A percentile compares a stretch with the other conserved stretches of the same genome.
These are phyloP conservation scores for Cactoblastis cactorum DNA, from an alignment of 2,888 invertebrate species.

Conservation along the genomic window DNA sequence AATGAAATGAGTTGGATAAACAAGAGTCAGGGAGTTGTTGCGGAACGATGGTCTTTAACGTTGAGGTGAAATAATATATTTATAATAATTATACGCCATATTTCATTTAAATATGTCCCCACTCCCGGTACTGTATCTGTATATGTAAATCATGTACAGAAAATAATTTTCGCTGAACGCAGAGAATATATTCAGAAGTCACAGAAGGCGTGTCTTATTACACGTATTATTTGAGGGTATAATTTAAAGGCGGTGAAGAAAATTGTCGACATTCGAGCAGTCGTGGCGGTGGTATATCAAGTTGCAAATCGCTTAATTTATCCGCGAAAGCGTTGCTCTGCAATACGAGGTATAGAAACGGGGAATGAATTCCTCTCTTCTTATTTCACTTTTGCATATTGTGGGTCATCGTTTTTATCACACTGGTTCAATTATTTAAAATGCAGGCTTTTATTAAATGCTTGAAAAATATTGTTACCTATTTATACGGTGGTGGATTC, in stretches of 20 bases:
- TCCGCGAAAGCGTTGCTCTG: conserved; percentile 1
- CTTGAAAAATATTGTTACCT: not conserved
- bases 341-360: conserved; percentile 3
- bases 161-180: not conserved
- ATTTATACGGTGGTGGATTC: too few relatives aligned
- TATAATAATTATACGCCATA: too few relatives aligned
- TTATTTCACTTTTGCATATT: not conserved
- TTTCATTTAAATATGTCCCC: too few relatives aligned
- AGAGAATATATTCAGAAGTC: not conserved
- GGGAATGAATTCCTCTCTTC: not conserved
- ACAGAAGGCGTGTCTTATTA: not conserved
- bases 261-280: conserved; percentile 6
- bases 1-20: too few relatives aligned
- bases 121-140: too few relatives aligned
- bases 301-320: conserved; percentile 11
- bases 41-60: too few relatives aligned
- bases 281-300: not conserved
- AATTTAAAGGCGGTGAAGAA: conserved; percentile 2
- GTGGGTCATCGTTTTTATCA: not conserved
- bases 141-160: not conserved
- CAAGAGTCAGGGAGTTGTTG: too few relatives aligned
- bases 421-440: not conserved
- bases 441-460: not conserved
- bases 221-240: conserved; percentile 9
- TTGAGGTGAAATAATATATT: too few relatives aligned